Conservation (phyloP, 2,888 invertebrate species). For the Tuta absoluta region DNA sequence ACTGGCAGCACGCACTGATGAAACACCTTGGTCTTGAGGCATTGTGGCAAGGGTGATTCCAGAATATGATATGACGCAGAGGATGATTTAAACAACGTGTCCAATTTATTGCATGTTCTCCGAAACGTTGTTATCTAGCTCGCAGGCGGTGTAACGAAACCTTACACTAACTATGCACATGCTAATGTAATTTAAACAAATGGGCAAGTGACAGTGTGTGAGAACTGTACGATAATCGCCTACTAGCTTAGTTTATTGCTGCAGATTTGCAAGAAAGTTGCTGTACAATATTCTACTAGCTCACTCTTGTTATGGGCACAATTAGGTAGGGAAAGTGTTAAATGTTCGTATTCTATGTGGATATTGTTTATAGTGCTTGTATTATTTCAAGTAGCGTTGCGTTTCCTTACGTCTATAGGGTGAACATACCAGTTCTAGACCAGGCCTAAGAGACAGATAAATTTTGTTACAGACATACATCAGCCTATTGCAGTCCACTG, state of each 20-base stretch:
- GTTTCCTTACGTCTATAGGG: neutral
- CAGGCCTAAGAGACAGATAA: no score
- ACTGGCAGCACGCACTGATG: no score
- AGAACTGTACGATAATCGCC: conserved; percentile 72
- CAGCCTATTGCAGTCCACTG: no score
- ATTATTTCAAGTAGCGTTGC: neutral
- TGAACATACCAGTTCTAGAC: no score
- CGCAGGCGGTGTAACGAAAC: neutral
- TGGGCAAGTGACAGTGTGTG: conserved; percentile 74
- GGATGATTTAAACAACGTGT: no score
- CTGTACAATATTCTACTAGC: neutral
- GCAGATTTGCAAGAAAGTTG: conserved; percentile 44
- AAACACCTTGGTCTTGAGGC: no score
- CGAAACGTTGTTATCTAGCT: no score
- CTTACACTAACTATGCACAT: conserved; percentile 62
- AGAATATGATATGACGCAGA: no score
- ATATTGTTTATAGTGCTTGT: neutral
- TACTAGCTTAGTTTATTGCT: conserved; percentile 59
- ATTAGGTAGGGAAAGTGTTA: conserved; percentile 14
- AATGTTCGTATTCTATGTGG: conserved; percentile 4
- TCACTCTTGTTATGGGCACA: conserved; percentile 17
- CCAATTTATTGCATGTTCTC: no score
- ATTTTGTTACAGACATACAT: no score
- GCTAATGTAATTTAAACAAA: conserved; percentile 79
- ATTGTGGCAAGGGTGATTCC: no score